Base-by-base conservation (phyloP, 23 tunicate species). In the Halocynthia roretzi region DNA sequence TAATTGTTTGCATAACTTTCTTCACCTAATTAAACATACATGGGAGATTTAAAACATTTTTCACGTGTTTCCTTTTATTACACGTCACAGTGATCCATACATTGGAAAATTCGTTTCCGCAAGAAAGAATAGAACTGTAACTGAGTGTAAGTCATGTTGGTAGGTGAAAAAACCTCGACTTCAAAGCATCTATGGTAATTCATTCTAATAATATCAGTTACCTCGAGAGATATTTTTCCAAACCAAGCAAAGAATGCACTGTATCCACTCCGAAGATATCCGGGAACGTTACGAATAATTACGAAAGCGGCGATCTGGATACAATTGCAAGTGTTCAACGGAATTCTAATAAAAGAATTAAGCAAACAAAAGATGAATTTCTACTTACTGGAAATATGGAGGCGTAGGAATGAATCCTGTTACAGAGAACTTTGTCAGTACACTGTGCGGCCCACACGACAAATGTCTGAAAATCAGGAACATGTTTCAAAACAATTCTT, bases 201-300 rank as follows among this genome's bases (percentile, higher is more conserved):
- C 62, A 60, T 15, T 60, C 2, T 15, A 60, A 60, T 60, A 60
- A 15, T 15, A 60, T 15, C 2, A 17, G 17, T 31, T 40, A 87
- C 93, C 83, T 90, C 96, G 11, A 90, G 67, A 7, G 86, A 90
- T 6, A 90, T 90, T 62, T 76, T 84, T 9, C 96, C 96, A 56
- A 90, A 90, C 96, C 96, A 90, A 44, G 96, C 96, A 81, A 90
- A 90, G 56, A 90, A 90, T 6, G 86, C 78, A 71, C 89, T 84
- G 76, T 84, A 84, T 17, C 80, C 80, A 62, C 85, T 64, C 11
- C 96, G 78, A 17, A 90, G 63, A 62, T 90, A 90, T 2, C 96
- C 96, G 62, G 96, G 96, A 31, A 90, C 77, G 71, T 90, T 90
- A 6, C 96, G 77, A 7, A 90, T 80, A 10, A 90, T 31, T 44